A percentile compares a stretch with the other conserved stretches of the same genome.
These are phyloP conservation scores for Ooceraea biroi DNA, from an alignment of 1,140 invertebrate genomes.

Conservation along the genomic window DNA sequence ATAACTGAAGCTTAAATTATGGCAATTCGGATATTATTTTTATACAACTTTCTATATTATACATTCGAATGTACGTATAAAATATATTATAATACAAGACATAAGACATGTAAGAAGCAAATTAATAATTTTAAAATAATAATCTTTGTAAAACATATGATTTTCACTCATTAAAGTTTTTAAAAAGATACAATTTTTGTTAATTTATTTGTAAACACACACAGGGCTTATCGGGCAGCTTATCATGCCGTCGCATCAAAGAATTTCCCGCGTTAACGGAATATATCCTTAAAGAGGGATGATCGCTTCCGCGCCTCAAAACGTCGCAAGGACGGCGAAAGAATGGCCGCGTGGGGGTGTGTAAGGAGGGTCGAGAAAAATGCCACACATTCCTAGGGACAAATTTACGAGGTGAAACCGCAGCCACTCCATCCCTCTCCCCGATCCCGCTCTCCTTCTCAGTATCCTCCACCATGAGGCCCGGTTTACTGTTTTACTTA, in stretches of 20 bases:
- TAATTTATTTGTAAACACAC: too few species aligned
- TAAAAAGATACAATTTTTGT: too few species aligned
- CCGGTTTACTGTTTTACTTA: conserved; percentile 83
- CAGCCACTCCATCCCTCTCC: conserved; percentile 67
- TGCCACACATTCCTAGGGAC: conserved; percentile 62
- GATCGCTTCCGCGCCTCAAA: conserved; percentile 31
- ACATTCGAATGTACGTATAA: background rate
- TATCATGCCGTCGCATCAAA: conserved; percentile 15
- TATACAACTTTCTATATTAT: background rate
- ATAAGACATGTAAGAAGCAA: too few species aligned
- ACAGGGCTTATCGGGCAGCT: too few species aligned
- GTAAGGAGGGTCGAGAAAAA: conserved; percentile 65
- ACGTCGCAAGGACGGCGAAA: conserved; percentile 15
- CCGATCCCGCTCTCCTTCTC: conserved; percentile 31
- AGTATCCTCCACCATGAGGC: conserved; percentile 57
- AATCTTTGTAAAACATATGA: background rate
- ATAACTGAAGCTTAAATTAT: background rate
- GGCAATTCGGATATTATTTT: background rate
- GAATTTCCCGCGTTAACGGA: conserved; percentile 24
- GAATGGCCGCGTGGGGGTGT: conserved; percentile 19
- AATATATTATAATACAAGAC: conserved; percentile 10
- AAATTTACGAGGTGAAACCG: conserved; percentile 82
- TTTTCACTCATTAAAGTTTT: background rate
- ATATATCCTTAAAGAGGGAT: conserved; percentile 53
- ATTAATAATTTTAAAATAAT: background rate